These are phyloP conservation scores for Aleiodes sp. DNA, from an alignment of 1,140 invertebrate genomes.

Conservation along the genomic window DNA sequence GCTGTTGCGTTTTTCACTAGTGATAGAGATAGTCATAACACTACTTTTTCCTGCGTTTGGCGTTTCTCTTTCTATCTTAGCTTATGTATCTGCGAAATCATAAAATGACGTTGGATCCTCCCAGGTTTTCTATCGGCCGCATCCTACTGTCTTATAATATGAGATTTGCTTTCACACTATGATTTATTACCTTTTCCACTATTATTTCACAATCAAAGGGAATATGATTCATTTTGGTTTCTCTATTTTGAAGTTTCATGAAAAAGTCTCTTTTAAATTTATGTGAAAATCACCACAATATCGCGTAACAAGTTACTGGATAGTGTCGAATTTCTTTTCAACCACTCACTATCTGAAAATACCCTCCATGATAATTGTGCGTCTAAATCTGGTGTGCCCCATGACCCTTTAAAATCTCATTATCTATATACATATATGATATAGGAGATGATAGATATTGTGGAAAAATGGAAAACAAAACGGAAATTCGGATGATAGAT, in stretches of 20 bases:
- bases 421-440: too few relatives aligned
- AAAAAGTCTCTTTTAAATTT: too few relatives aligned
- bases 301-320: neutral
- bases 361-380: too few relatives aligned
- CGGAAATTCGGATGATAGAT: conserved; percentile 13
- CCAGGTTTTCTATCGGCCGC: neutral
- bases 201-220: neutral
- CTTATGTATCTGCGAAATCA: conserved; percentile 25
- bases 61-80: neutral
- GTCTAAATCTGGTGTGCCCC: too few relatives aligned
- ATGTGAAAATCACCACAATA: neutral
- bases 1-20: conserved; percentile 29
- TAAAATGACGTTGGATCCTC: neutral
- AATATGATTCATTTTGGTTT: neutral
- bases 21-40: neutral
- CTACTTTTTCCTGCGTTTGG: neutral
- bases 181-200: conserved; percentile 2
- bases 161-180: conserved; percentile 28
- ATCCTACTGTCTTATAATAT: conserved; percentile 8
- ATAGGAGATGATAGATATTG: too few relatives aligned
- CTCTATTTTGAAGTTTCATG: neutral
- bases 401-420: neutral
- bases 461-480: too few relatives aligned
- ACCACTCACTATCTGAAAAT: neutral
- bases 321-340: neutral